Evolutionary conservation across 2,113 vertebrate species (phyloP).

Genomic region (Andinoacara biseriatus): DNA sequence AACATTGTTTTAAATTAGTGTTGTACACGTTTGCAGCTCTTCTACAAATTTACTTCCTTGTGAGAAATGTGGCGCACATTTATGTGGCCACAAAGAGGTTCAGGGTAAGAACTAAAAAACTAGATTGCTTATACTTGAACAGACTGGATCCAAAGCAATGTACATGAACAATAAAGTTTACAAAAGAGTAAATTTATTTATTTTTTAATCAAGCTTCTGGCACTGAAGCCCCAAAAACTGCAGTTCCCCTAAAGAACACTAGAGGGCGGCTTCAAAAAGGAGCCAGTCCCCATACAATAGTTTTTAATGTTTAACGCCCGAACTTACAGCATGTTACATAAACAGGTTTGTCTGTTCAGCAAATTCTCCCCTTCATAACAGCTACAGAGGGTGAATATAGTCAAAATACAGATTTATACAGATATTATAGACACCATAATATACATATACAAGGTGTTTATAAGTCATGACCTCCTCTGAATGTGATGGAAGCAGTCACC

Average conservation of each 20-base stretch:
- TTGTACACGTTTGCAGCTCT: too few relatives aligned
- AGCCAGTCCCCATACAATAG: not conserved
- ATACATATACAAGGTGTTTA: not conserved
- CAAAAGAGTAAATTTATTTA: too few relatives aligned
- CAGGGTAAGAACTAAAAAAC: too few relatives aligned
- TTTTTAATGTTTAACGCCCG: rapidly evolving
- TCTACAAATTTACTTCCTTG: too few relatives aligned
- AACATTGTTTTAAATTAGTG: not conserved
- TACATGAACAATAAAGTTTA: not conserved
- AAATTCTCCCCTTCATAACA: too few relatives aligned
- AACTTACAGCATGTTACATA: not conserved
- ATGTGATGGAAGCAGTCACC: too few relatives aligned
- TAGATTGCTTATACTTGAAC: not conserved
- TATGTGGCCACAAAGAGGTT: too few relatives aligned
- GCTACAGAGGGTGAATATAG: too few relatives aligned
- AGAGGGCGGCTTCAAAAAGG: not conserved
- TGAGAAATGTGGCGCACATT: too few relatives aligned
- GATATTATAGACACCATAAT: not conserved
- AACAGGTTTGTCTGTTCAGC: not conserved
- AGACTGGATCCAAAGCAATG: not conserved
- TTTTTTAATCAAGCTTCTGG: too few relatives aligned
- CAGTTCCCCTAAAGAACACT: not conserved
- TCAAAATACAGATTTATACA: not conserved
- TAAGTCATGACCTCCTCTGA: too few relatives aligned
- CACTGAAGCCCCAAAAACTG: not conserved